Evolutionary conservation across 2,797 vertebrate species (phyloP).

Genomic region (Phyllotis vaccarum): DNA sequence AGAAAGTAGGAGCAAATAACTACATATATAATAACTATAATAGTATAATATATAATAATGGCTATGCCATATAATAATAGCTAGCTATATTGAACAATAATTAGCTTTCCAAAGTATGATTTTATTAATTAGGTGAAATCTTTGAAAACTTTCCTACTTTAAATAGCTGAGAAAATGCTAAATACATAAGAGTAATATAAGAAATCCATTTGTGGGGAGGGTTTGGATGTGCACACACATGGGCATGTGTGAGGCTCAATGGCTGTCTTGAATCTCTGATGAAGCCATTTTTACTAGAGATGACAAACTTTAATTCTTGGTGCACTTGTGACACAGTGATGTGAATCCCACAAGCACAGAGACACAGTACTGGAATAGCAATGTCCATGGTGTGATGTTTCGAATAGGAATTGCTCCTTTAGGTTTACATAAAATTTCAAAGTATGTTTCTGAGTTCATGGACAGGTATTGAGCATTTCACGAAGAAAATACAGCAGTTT

Average conservation of each 20-base stretch:
- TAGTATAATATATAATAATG: background rate
- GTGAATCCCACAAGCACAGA: background rate
- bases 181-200: slow-evolving; percentile 1
- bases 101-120: background rate
- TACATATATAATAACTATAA: background rate
- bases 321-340: background rate
- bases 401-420: background rate
- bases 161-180: background rate
- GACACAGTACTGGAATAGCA: background rate
- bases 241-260: background rate
- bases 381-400: no score
- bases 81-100: background rate
- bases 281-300: background rate
- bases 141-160: slow-evolving; percentile 23
- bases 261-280: background rate
- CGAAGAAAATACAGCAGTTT: background rate
- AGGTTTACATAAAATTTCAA: background rate
- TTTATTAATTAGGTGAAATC: slow-evolving; percentile 1
- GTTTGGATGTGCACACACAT: background rate
- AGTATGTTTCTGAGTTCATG: background rate
- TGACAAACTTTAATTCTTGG: background rate
- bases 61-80: background rate
- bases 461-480: background rate
- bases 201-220: background rate
- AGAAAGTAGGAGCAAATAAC: slow-evolving; percentile 19